Conservation (phyloP, 2,797 vertebrate species). For the Alca torda region DNA sequence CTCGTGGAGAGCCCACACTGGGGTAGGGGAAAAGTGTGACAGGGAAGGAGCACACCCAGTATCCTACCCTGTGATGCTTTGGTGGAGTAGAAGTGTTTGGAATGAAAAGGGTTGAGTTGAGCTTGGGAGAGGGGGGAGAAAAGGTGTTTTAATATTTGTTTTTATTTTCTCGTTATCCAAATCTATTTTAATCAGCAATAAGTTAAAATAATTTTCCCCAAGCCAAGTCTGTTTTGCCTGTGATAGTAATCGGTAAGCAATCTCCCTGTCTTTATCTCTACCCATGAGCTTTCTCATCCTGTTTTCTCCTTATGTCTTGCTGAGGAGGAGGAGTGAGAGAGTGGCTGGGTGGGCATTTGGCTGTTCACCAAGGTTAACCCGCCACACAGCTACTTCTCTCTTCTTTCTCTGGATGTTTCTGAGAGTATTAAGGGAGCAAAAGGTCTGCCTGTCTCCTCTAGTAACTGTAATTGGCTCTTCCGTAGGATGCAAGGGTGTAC, state of each 20-base stretch:
- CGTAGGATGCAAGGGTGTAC: background rate
- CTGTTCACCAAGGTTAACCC: background rate
- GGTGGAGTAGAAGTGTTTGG: background rate
- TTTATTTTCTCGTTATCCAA: constrained; percentile 22
- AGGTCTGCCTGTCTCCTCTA: background rate
- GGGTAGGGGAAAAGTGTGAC: background rate
- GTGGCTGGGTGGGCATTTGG: background rate
- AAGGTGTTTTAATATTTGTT: background rate
- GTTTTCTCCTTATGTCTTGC: background rate
- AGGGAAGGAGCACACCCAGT: background rate
- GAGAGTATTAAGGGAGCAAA: background rate
- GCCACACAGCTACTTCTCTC: background rate
- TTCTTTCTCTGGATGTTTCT: background rate
- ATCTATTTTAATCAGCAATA: constrained; percentile 16
- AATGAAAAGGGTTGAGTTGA: background rate
- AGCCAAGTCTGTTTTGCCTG: background rate
- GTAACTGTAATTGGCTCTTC: background rate
- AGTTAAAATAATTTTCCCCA: background rate
- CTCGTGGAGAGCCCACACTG: background rate
- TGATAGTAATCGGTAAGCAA: background rate
- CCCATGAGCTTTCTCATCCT: background rate
- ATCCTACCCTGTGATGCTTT: background rate
- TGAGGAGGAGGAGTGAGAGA: background rate
- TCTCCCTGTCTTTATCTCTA: background rate
- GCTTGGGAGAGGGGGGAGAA: background rate